Percentiles rank a stretch among this genome's conserved stretches.
Conservation (phyloP, 2,797 vertebrate genomes). For the Cephalopachus bancanus region DNA sequence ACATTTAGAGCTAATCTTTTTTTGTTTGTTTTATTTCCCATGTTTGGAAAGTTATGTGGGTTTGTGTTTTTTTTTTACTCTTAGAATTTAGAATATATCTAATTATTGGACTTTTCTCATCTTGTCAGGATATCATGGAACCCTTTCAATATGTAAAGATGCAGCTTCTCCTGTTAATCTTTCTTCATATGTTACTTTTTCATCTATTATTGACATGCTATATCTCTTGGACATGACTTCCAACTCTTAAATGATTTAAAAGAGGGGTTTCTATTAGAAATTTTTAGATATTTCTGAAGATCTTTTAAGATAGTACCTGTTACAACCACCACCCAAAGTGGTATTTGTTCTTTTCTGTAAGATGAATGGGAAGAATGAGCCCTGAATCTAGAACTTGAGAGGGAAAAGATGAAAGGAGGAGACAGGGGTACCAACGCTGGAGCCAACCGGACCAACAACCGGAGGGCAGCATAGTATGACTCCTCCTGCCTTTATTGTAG, state of each 20-base stretch:
- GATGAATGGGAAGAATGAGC: neutral
- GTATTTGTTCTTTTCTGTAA: neutral
- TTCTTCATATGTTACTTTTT: constrained; percentile 25
- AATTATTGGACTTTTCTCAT: neutral
- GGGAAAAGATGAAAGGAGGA: neutral
- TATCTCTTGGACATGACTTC: neutral
- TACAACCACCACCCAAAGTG: neutral
- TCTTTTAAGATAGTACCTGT: neutral
- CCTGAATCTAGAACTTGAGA: neutral
- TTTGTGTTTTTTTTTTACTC: neutral
- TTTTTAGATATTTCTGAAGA: neutral
- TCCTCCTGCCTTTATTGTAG: neutral
- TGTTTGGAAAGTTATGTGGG: neutral
- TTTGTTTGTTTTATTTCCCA: neutral
- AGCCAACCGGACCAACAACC: neutral
- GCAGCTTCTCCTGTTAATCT: neutral
- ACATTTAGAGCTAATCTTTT: neutral
- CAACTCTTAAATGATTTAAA: neutral
- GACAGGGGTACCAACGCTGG: no score
- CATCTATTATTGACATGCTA: neutral
- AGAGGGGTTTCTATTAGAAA: neutral
- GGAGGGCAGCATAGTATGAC: neutral
- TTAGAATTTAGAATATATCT: neutral
- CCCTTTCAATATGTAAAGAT: neutral
- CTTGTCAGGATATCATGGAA: neutral